phyloP scores from a whole-genome alignment of 2,797 vertebrate species.

The Halcyon chelicuti region DNA sequence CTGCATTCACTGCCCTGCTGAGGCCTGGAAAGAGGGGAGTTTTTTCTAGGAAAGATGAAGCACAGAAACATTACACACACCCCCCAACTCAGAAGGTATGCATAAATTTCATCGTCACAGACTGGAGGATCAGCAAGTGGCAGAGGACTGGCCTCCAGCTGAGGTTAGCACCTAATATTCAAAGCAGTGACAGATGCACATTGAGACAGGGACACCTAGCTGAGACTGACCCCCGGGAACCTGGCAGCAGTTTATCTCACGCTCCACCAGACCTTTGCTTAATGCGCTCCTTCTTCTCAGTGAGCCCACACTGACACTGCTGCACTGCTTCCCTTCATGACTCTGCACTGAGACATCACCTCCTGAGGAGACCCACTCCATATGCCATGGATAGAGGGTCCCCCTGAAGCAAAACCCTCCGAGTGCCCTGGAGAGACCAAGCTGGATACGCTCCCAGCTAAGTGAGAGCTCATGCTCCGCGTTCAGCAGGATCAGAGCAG shows the following conservation, averaged over 20 bases:
- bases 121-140: not conserved
- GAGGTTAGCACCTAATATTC: not conserved
- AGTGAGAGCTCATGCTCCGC: not conserved
- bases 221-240: not conserved
- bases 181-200: constrained; percentile 4
- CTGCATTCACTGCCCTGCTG: not conserved
- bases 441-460: not conserved
- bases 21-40: not conserved
- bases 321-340: not conserved
- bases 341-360: rapidly evolving
- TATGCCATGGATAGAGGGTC: not conserved
- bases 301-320: not conserved
- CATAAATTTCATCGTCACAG: not conserved
- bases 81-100: not conserved
- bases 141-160: not conserved
- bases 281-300: constrained; percentile 30
- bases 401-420: not conserved
- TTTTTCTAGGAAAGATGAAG: not conserved
- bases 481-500: not conserved
- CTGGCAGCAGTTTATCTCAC: constrained; percentile 12
- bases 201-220: not conserved
- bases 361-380: rapidly evolving
- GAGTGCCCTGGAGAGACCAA: not conserved
- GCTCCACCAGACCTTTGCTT: constrained; percentile 40
- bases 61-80: not conserved